Evolutionary conservation across 2,888 invertebrate genomes (phyloP).

Genomic region (Brachyptera risi): DNA sequence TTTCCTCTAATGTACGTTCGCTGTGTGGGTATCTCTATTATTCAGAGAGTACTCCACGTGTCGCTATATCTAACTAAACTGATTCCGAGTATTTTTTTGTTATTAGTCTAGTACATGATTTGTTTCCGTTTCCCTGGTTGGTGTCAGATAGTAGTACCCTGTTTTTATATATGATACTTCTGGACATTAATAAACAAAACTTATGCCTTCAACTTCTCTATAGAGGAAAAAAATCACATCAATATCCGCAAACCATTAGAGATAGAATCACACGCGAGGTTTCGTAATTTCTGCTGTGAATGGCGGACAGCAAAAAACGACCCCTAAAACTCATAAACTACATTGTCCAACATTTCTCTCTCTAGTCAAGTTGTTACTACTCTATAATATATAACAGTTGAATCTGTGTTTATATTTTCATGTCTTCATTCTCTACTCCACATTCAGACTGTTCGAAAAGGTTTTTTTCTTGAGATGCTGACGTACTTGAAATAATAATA

Average conservation of each 20-base stretch:
- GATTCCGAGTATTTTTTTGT: too few species aligned
- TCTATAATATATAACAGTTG: too few species aligned
- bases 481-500: not conserved
- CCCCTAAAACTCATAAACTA: not conserved
- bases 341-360: not conserved
- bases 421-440: not conserved
- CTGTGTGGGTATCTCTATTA: too few species aligned
- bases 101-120: slow-evolving; percentile 2
- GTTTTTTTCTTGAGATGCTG: not conserved
- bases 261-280: not conserved
- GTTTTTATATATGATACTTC: slow-evolving; percentile 10
- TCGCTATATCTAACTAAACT: too few species aligned
- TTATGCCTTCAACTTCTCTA: slow-evolving; percentile 4
- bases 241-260: slow-evolving; percentile 13
- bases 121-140: slow-evolving; percentile 10
- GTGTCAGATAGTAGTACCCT: slow-evolving; percentile 16
- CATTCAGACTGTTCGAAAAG: too few species aligned
- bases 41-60: too few species aligned
- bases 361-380: not conserved
- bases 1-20: too few species aligned
- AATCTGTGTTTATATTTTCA: not conserved
- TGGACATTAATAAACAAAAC: slow-evolving; percentile 22
- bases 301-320: not conserved
- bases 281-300: not conserved
- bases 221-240: slow-evolving; percentile 17